Evolutionary conservation across 2,888 invertebrate genomes (phyloP), one percentile per base, ranked within the genome.

Genomic region (Lasius fuliginosus): DNA sequence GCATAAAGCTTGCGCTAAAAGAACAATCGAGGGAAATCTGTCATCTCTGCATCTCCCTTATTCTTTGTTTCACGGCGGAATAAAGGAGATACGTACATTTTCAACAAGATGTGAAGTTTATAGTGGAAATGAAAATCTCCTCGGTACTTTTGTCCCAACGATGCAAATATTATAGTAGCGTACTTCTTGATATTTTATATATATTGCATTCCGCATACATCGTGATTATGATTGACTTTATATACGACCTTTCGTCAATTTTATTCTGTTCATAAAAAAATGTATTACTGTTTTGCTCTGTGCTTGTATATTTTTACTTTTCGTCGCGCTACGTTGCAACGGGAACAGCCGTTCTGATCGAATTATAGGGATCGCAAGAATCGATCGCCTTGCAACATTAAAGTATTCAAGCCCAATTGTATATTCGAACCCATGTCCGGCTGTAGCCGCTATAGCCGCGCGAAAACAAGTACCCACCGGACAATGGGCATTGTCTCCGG

Each of bases 401-500:
- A 42, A 56, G 6, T 68, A 40, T 77, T 42, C n/a, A 30, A 30
- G n/a, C 23, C 23, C 71, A 23, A 33, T 42, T 33, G 56, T 40
- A 27, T n/a, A 18, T 36, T 58, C 58, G 46, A 77, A 40, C 15
- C 49, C 56, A 15, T 18, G 62, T 73, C 27, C 60, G 2, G 49
- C 62, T 60, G 74, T 81, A 86, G 87, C 77, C 79, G 82, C 82
- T 71, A 56, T 40, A 58, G 71, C 69, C 87, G 87, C 79, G 90
- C 84, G 88, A 89, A 86, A 87, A 90, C 90, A 90, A 82, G 85
- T 77, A 89, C 84, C 49, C 67, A 49, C 30, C 23, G 86, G 89
- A 92, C 92, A 93, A 92, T 92, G 90, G 92, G 89, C 89, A 92
- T 93, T 92, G 92, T 92, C 84, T 88, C 60, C 36, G 73, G 79